Percentiles rank a stretch among this genome's conserved stretches.
phyloP scores from a whole-genome alignment of 2,113 vertebrate species.

The Camarhynchus parvulus region DNA sequence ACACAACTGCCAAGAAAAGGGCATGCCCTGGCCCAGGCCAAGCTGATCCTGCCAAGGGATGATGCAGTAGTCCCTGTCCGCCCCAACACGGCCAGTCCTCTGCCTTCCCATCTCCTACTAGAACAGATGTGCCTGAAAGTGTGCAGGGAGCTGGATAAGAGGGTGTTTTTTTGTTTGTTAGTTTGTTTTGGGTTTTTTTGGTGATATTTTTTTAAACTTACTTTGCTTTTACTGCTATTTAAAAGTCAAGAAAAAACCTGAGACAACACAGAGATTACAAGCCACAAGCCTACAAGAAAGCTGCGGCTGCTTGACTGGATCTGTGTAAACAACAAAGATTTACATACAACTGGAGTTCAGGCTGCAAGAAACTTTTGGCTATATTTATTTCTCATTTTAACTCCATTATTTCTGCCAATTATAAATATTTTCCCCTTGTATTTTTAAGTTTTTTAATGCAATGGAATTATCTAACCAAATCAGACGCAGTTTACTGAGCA shows the following conservation, averaged over 20 bases:
- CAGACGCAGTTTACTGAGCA: neutral
- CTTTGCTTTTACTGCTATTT: neutral
- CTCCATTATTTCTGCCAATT: neutral
- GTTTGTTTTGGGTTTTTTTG: neutral
- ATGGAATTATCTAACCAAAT: neutral
- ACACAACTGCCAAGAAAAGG: too few relatives aligned
- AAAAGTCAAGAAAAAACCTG: neutral
- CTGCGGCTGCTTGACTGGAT: neutral
- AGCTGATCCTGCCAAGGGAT: neutral
- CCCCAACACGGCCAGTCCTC: rapidly evolving
- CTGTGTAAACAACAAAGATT: neutral
- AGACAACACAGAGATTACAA: neutral
- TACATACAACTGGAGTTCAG: neutral
- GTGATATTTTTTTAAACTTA: neutral
- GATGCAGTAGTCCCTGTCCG: too few relatives aligned
- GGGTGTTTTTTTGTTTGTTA: neutral
- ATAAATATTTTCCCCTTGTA: neutral
- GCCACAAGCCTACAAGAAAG: neutral
- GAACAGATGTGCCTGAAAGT: neutral
- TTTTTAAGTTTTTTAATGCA: neutral
- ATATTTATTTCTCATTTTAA: neutral
- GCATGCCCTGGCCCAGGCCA: neutral
- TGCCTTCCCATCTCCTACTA: neutral
- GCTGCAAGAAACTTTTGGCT: neutral
- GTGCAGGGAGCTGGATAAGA: neutral